Evolutionary conservation across 2,797 vertebrate genomes (phyloP).

Genomic region (Chaetodon trifasciatus): DNA sequence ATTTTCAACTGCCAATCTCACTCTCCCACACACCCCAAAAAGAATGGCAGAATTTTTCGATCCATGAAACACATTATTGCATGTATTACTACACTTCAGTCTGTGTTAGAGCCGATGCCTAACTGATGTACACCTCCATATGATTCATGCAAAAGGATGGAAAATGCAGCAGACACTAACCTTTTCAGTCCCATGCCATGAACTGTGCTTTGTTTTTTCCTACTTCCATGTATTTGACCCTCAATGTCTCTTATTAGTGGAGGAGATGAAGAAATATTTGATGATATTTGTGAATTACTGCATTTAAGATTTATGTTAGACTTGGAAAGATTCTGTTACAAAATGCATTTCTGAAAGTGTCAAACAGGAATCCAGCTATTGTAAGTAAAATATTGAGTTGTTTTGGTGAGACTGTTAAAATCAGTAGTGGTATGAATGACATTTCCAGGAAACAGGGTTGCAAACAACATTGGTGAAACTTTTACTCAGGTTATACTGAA

Average conservation of each 20-base stretch:
- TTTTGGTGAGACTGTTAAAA: too few relatives aligned
- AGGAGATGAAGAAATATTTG: too few relatives aligned
- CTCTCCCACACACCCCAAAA: conserved; percentile 9
- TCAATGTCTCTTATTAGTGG: not conserved
- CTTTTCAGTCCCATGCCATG: not conserved
- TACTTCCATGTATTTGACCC: not conserved
- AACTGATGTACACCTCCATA: not conserved
- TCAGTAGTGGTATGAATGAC: too few relatives aligned
- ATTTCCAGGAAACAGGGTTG: too few relatives aligned
- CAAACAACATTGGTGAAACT: too few relatives aligned
- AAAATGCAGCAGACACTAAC: not conserved
- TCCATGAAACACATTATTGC: not conserved
- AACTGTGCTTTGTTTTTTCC: not conserved
- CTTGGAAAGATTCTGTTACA: too few relatives aligned
- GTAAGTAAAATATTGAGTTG: too few relatives aligned
- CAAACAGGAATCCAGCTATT: too few relatives aligned
- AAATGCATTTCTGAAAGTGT: not conserved
- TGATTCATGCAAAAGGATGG: not conserved
- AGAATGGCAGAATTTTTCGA: not conserved
- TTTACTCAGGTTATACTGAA: not conserved
- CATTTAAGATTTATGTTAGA: too few relatives aligned
- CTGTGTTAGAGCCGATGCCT: not conserved
- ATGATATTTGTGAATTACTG: too few relatives aligned
- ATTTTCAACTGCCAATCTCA: conserved; percentile 22
- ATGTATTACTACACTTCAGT: not conserved